Base-by-base conservation (phyloP, 2,113 vertebrate species). In the Myotis davidii region DNA sequence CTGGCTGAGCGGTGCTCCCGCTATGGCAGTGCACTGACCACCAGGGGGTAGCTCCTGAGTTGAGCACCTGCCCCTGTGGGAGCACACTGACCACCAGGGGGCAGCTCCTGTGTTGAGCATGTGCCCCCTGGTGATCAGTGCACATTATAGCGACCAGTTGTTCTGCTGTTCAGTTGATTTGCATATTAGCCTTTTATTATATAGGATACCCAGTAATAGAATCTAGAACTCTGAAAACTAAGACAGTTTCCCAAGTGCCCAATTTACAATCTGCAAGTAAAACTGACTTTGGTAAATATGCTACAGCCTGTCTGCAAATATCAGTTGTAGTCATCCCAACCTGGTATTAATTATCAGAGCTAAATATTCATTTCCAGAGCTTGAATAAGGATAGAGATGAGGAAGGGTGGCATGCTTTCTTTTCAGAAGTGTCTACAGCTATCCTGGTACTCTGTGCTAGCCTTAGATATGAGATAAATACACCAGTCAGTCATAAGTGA, bases 241-340 rank as follows among this genome's bases (percentile, higher is more conserved):
- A 81, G 11, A 5, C 29, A 37, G 17, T 42, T 94, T 67, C 3
- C n/a, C 52, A 90, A 54, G 37, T 61, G 48, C 34, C 18, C 45
- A 86, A 52, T n/a, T 73, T 74, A 81, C 0, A 54, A 64, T 72
- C 21, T 89, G 42, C 85, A 94, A 59, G 16, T 94, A 85, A 94
- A 90, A 72, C 6, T 73, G 73, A n/a, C 61, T 72, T 61, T 29
- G 29, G 50, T 79, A 12, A 79, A 39, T 72, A 34, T 86, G 64
- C 48, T 39, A 72, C 25, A 85, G 1, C 14, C 20, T 79, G n/a
- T 61, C 39, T 59, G n/a, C 29, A 95, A 85, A 85, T 27, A 69
- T 56, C 6, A 88, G 52, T 17, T 61, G 76, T 88, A 65, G 84
- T 52, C 21, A 82, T 52, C 5, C 29, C 34, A 67, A 83, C 3